A percentile compares a stretch with the other conserved stretches of the same genome.
Conservation (phyloP, 2,113 vertebrate species). For the Gadus macrocephalus region DNA sequence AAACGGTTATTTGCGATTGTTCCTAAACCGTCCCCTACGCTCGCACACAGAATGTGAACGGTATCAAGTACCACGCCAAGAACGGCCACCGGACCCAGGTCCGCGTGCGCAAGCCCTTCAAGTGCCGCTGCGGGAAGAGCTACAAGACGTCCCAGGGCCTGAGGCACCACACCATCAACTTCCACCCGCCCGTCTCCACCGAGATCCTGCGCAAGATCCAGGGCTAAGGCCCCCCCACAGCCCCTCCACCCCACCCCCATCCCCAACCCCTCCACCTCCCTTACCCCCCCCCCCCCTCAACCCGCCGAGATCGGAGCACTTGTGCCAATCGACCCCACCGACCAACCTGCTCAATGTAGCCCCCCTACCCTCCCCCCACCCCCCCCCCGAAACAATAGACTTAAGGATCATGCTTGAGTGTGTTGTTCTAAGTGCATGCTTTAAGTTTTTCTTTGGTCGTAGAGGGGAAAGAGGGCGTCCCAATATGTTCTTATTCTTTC, state of each 20-base stretch:
- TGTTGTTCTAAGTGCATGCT: constrained; percentile 80
- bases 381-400: constrained; percentile 36
- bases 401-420: constrained; percentile 54
- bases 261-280: constrained; percentile 32
- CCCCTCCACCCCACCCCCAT: background rate
- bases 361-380: constrained; percentile 12
- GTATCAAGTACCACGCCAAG: constrained; percentile 99
- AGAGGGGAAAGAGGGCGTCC: constrained; percentile 27
- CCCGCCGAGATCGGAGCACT: constrained; percentile 66
- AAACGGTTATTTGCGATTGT: no score
- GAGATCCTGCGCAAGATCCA: constrained; percentile 98
- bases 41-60: constrained; percentile 90
- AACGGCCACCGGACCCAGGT: constrained; percentile 99
- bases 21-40: background rate
- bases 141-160: constrained; percentile 99
- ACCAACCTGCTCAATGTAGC: no score
- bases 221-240: constrained; percentile 77
- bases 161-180: constrained; percentile 99
- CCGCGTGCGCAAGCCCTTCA: constrained; percentile 96
- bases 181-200: constrained; percentile 94
- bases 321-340: background rate
- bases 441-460: constrained; percentile 57
- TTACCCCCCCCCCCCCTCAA: constrained; percentile 24
- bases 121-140: constrained; percentile 99
- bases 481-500: constrained; percentile 40